Conservation (phyloP, 2,113 vertebrate genomes). For the Ciconia maguari region DNA sequence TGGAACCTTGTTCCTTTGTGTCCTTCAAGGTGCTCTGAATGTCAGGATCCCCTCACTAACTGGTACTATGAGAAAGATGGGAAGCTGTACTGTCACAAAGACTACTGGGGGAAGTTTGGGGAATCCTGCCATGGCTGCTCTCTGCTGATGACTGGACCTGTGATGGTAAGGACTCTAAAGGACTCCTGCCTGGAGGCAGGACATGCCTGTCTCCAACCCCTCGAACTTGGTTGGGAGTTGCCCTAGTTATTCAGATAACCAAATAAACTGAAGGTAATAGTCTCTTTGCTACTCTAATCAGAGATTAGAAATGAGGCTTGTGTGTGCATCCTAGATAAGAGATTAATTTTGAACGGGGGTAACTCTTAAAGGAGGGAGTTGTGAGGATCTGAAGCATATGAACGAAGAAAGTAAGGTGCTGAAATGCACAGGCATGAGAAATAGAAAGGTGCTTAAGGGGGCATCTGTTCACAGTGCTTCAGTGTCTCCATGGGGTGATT, state of each 20-base stretch:
- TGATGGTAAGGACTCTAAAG: conserved; percentile 80
- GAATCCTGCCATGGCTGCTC: conserved; percentile 95
- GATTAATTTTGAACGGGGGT: neutral
- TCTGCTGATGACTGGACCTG: conserved; percentile 94
- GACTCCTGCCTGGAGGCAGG: neutral
- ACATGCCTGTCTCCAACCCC: neutral
- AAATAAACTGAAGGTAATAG: neutral
- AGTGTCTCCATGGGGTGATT: neutral
- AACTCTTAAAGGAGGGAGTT: neutral
- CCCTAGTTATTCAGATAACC: neutral
- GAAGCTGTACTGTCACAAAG: conserved; percentile 90
- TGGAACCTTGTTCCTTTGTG: neutral
- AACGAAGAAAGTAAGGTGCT: neutral
- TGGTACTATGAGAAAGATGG: conserved; percentile 95
- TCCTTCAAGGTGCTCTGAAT: conserved; percentile 87
- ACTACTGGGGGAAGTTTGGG: conserved; percentile 94
- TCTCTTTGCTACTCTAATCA: neutral
- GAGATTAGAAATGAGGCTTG: neutral
- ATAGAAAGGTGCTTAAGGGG: neutral
- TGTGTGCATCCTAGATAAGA: neutral
- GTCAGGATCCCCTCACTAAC: conserved; percentile 89
- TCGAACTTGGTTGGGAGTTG: neutral
- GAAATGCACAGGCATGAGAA: neutral
- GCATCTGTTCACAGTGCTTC: neutral
- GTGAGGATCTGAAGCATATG: neutral